Evolutionary conservation across 2,888 invertebrate species (phyloP), one percentile per base, ranked within the genome.

Genomic region (Criorhina ranunculi): DNA sequence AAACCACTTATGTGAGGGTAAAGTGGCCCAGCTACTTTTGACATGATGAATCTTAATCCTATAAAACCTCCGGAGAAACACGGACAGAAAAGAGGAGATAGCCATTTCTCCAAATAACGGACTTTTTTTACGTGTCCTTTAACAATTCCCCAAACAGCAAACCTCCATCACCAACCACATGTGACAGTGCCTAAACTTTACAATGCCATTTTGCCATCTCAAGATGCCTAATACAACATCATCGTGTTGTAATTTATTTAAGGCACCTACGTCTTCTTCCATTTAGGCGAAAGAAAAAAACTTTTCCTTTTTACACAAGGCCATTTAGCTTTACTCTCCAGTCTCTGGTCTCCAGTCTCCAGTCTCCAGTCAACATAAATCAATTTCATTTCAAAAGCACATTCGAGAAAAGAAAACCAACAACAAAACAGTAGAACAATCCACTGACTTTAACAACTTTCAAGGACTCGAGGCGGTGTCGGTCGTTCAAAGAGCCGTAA

Each of bases 361-460:
- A n/a, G n/a, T 29, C 17, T 42, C 33, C 24, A 46, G 46, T 15
- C 70, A 46, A 35, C 46, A 46, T 49, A 59, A 70, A 70, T 57
- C 59, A 70, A 70, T 49, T 24, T 59, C 57, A 49, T 37, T 9
- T 37, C 17, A 57, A 15, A 67, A 40, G 37, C 37, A 24, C 33
- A 46, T 46, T 57, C 4, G 35, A 11, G 35, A 55, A 19, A 69
- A 55, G n/a, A 35, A 46, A 64, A 49, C n/a, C 17, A 49, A 62
- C 33, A 64, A 7, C 29, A 53, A n/a, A n/a, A 7, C 51, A 53
- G n/a, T 42, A 62, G 40, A 46, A 59, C 49, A 33, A 51, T 33
- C 59, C 59, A 66, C 49, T 42, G 42, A 66, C 66, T 57, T 67
- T 33, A 40, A 15, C 31, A 76, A 59, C 76, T 57, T 57, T 42